Base-by-base conservation (phyloP, 2,888 invertebrate genomes). In the Agrochola circellaris region DNA sequence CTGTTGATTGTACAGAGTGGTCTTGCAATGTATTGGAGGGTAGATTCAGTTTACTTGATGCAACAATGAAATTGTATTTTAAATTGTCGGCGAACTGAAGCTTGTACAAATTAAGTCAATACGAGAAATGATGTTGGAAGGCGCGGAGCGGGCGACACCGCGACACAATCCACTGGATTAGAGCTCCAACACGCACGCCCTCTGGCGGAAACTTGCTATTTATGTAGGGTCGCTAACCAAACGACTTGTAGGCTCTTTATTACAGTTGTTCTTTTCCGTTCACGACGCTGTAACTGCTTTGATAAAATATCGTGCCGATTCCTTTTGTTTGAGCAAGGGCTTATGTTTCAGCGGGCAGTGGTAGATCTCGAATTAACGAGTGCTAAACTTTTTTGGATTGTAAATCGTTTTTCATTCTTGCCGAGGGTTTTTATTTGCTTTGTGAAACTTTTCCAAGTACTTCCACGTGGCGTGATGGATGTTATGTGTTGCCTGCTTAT, bases 201-300 rank as follows among this genome's bases (percentile, higher is more conserved):
- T 88, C 88, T 88, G 87, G 87, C 87, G 83, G 87, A 90, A 91
- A 92, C 93, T 93, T 93, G 92, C 93, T 95, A 94, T 96, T 96
- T 96, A 95, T 95, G 94, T 95, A 93, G 92, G 94, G 93, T 93
- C 93, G 92, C 94, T 93, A 94, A 94, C 94, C 94, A 94, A 96
- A 95, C 95, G 95, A 95, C 96, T 96, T 96, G 96, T 95, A 96
- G 95, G 95, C 96, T 94, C 94, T 96, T 95, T 96, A 96, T 95
- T 96, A 96, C 96, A 96, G 94, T 95, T 96, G 96, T 96, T 96
- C 94, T 94, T 95, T 95, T 94, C 93, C 94, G 93, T 91, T 95
- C 95, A 94, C 93, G 92, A 93, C 90, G 92, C 93, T 94, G 94
- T 95, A 94, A 94, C 91, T 91, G 92, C 91, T 92, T 91, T 93